Evolutionary conservation across 2,888 invertebrate species (phyloP), one percentile per base, ranked within the genome.

Genomic region (Tetrapedia diversipes): DNA sequence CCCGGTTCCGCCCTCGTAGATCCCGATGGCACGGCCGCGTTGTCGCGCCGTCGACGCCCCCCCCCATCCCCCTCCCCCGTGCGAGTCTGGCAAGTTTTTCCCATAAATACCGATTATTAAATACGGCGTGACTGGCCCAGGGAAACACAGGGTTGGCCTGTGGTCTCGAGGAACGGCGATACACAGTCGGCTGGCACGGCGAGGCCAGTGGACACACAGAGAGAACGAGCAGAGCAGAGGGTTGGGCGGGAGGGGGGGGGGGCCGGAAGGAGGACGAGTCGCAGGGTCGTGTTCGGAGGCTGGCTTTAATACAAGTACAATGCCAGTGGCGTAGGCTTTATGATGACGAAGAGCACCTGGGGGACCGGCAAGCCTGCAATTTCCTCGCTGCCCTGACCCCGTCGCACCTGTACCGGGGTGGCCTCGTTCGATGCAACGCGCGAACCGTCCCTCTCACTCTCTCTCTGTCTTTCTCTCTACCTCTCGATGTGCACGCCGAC

Each of bases 281-380:
- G 67, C 66, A 80, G 83, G 82, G 85, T 82, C 84, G 86, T 87
- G 88, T 87, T 84, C 84, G 84, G n/a, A 86, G 88, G 83, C 79
- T 82, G 84, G 89, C 86, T 90, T 90, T 91, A 91, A 90, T 91
- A 90, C 88, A 87, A 80, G 86, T 89, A 89, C 89, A 89, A 87
- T 85, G 88, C 83, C 83, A 82, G 86, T 84, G 86, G 88, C 83
- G 88, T 89, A 90, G 90, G 91, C 89, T 91, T 91, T 91, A 91
- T 91, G 90, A 91, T 91, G 91, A 91, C 91, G 90, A 91, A 91
- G 90, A 89, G 90, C 90, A 90, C 91, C 91, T 89, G 87, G 84
- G 91, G 91, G 91, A 91, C 90, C 83, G 80, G 84, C 84, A 84
- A 85, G 86, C 86, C 86, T 87, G 90, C 91, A 91, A 91, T 91